These are phyloP conservation scores for Apotomis capreana DNA, from an alignment of 2,888 invertebrate species.

Conservation along the genomic window DNA sequence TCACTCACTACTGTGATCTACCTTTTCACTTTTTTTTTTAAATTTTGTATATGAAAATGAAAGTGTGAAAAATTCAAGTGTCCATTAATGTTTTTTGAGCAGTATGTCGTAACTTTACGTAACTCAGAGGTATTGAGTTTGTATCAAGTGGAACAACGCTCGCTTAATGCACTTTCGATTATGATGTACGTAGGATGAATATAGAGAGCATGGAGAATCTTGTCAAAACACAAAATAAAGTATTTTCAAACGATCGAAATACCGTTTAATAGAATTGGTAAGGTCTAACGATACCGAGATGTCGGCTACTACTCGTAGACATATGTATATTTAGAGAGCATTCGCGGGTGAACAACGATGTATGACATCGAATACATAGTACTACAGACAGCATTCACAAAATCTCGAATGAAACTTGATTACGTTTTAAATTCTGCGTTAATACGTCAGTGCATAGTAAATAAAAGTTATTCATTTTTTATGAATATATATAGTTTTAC, in stretches of 20 bases:
- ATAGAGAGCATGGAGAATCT: conserved; percentile 8
- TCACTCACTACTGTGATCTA: no score
- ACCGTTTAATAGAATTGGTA: not conserved
- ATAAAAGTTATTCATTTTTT: no score
- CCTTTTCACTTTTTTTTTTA: no score
- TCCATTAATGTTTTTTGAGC: no score
- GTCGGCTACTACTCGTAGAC: no score
- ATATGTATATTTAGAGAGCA: conserved; percentile 14
- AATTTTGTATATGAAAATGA: no score
- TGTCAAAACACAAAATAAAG: not conserved
- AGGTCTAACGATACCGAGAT: not conserved
- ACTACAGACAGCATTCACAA: not conserved
- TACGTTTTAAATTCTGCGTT: not conserved
- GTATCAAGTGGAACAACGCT: no score
- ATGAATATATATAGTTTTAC: no score
- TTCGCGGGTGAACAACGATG: not conserved
- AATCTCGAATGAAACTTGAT: conserved; percentile 38
- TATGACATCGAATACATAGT: conserved; percentile 15
- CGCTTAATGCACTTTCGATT: no score
- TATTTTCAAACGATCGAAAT: conserved; percentile 1
- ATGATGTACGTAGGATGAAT: not conserved
- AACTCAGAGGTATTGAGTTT: no score
- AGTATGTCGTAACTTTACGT: no score
- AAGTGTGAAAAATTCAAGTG: no score
- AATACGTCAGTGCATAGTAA: not conserved